Evolutionary conservation across 2,888 invertebrate species (phyloP), one percentile per base, ranked within the genome.

Genomic region (Xiphydria camelus): DNA sequence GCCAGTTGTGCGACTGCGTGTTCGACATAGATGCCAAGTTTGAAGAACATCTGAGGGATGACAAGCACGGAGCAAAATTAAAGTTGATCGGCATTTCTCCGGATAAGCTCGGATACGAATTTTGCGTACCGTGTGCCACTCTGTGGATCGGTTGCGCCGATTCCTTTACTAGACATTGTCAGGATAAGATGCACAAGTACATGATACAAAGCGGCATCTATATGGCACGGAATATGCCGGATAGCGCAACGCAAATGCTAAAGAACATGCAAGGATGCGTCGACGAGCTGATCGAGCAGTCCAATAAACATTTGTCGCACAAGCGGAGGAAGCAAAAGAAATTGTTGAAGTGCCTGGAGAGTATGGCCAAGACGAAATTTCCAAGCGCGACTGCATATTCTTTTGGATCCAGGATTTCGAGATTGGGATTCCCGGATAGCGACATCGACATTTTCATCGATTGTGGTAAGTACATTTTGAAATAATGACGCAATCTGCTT

Each of bases 341-440:
- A 5, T 23, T 70, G 5, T 15, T 55, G 18, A 31, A 44, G 17
- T 56, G 57, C 25, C 45, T 73, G 34, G 52, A 61, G 47, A 31
- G 35, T 4, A 50, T 50, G 9, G 54, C 64, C 0, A 46, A 29
- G 33, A 7, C 18, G 3, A 14, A 38, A n/a, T 64, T 55, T 50
- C 55, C 61, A 2, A 17, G 43, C 3, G 61, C 61, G 1, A 77
- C 78, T 55, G 74, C 79, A 4, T 76, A 80, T 62, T 77, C 78
- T n/a, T 85, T 83, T 66, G 86, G 86, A 4, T 85, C 85, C 0
- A 77, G 83, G 29, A 68, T 81, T 1, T 78, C 79, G 17, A 82
- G 82, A 2, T 66, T 83, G 20, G 82, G 79, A 4, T 45, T 53
- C 10, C 21, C 34, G 17, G 51, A 60, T 4, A 70, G 70, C 21